phyloP scores from a whole-genome alignment of 1,140 invertebrate species.

The Dryas iulia region DNA sequence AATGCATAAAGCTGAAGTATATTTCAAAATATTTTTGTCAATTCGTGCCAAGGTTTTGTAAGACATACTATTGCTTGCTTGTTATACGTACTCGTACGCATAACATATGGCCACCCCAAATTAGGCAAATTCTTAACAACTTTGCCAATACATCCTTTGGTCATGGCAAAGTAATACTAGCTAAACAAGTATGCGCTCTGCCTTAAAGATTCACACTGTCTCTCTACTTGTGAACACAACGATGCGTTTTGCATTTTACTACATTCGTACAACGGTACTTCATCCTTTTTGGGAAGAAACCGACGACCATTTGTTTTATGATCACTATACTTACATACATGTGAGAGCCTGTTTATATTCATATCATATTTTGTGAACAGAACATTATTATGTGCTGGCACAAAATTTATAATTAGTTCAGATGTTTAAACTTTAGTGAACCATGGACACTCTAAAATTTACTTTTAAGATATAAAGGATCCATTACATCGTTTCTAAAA shows the following conservation, averaged over 20 bases:
- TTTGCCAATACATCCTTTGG: too few species aligned
- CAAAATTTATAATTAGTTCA: not conserved
- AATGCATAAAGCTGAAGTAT: too few species aligned
- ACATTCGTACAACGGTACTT: constrained; percentile 27
- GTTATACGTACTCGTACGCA: too few species aligned
- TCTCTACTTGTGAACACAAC: constrained; percentile 23
- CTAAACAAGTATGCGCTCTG: constrained; percentile 5
- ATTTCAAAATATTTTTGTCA: too few species aligned
- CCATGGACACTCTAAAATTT: too few species aligned
- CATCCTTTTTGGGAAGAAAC: constrained; percentile 28
- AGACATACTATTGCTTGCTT: too few species aligned
- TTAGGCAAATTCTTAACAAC: too few species aligned
- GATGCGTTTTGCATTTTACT: constrained; percentile 32
- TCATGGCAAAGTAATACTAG: not conserved
- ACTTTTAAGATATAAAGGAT: too few species aligned
- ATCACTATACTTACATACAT: constrained; percentile 14
- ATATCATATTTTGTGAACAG: constrained; percentile 18
- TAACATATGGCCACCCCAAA: too few species aligned
- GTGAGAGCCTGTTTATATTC: constrained; percentile 22
- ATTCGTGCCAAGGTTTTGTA: too few species aligned
- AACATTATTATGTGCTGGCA: not conserved
- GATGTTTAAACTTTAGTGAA: not conserved
- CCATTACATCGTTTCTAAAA: too few species aligned
- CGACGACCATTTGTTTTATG: constrained; percentile 28
- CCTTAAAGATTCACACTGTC: constrained; percentile 17